Base-by-base conservation (phyloP, 2,888 invertebrate genomes). In the Andrena dorsata region DNA sequence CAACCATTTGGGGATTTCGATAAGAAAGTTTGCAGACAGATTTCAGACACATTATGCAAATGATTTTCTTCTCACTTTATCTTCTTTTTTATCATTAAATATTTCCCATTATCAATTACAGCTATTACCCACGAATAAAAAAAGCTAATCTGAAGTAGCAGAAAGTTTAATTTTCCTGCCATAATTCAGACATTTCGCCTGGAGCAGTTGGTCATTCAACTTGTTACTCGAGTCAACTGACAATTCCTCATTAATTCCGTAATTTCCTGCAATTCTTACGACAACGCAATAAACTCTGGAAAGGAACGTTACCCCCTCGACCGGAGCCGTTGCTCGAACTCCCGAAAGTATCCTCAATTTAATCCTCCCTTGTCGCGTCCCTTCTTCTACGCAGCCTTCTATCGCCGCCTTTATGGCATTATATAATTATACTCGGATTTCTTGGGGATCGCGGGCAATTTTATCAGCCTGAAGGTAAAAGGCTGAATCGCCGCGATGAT, bases 401-500 rank as follows among this genome's bases (percentile, higher is more conserved):
- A 8, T 20, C 30, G 10, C 30, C 32, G 20, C n/a, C 53, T 61
- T 72, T 76, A 53, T 20, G 56, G 56, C 65, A 61, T 63, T 82
- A 70, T 28, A 61, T 64, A 85, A 86, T 86, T 85, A 83, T 80
- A 63, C 53, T 63, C 28, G 60, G 65, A 71, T 49, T 49, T 58
- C 35, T 20, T 56, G 32, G 53, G 61, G 65, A 69, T 80, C 49
- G 64, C n/a, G 60, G 69, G 60, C 51, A 58, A 78, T 77, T 88
- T 86, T 83, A 63, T 84, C 82, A 75, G 58, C 32, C 51, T n/a
- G 76, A 69, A 66, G 74, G 78, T 86, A 81, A 79, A 63, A 41
- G 60, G 32, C 60, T 32, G 68, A 81, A 84, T 75, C 74, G 61
- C 51, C 23, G 28, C 49, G 76, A 80, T 75, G 88, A 86, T 84